Base-by-base conservation (phyloP, 1,140 invertebrate species). In the Copidosoma floridanum region DNA sequence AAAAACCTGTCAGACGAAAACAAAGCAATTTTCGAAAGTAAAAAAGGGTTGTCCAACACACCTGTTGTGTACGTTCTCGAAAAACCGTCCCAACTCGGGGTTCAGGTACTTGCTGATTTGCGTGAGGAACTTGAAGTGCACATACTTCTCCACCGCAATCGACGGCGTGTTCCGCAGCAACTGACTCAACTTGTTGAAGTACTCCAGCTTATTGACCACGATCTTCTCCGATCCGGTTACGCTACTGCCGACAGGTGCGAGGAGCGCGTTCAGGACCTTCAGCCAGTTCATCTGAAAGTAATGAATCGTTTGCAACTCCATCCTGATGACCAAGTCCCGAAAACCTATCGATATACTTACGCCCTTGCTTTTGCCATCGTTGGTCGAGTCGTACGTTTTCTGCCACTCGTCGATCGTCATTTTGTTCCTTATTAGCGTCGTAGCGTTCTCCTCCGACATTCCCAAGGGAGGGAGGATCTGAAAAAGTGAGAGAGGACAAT, bases 81-180 rank as follows among this genome's bases (percentile, higher is more conserved):
- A 61, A 14, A 32, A 55, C 43, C 27, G 16, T 0, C 52, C 52
- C 10, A 61, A 18, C 24, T 32, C 56, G 6, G 59, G 59, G 8
- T 12, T 43, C 14, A 61, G 21, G 24, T 56, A 61, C 38, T 61
- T 61, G 24, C 59, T 40, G 12, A 61, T 56, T 46, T 61, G 59
- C 12, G 59, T 54, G n/a, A 61, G 35, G 24, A 61, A 61, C 35
- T 55, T 61, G 27, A 61, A 55, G 18, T 61, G 52, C 4, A 61
- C 37, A 20, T 56, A 61, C 35, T 61, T 61, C 23, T 61, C 56
- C 7, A 60, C 23, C 0, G 58, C 54, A 11, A 40, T 16, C 2
- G 50, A 23, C 14, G 59, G 23, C 0, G 59, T 61, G 32, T n/a
- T 20, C 11, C 56, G 10, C 26, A 61, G n/a, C 16, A 61, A 26